phyloP scores from a whole-genome alignment of 2,113 vertebrate species.

The Oncorhynchus kisutch region DNA sequence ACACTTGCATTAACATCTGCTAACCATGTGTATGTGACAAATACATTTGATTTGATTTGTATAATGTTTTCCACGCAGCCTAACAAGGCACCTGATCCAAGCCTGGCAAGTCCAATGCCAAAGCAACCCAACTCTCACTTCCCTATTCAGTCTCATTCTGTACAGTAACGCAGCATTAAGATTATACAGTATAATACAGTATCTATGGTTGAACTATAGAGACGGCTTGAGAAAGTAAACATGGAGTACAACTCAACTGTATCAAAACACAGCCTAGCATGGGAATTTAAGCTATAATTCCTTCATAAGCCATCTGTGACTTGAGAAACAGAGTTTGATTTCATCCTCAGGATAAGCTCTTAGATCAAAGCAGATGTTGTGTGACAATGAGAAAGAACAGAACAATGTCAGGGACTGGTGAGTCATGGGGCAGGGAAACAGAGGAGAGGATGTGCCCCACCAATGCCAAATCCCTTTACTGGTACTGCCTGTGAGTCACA shows the following conservation, averaged over 20 bases:
- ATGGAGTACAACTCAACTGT: no score
- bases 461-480: conserved; percentile 19
- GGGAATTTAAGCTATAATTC: background rate
- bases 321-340: background rate
- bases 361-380: conserved; percentile 15
- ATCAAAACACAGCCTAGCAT: no score
- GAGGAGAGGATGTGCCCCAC: background rate
- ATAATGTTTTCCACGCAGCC: background rate
- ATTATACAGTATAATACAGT: background rate
- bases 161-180: background rate
- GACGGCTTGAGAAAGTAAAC: no score
- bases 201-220: no score
- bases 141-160: background rate
- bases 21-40: no score
- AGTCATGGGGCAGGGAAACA: conserved; percentile 17
- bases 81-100: background rate
- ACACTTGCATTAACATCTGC: no score
- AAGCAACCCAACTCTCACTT: background rate
- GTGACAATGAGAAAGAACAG: conserved; percentile 13
- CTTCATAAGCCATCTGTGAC: background rate
- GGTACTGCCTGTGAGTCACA: conserved; percentile 43
- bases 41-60: no score
- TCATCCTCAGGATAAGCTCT: background rate
- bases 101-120: background rate
- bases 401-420: background rate